phyloP scores from a whole-genome alignment of 2,888 invertebrate genomes.

The Aspidiotus rigidus region DNA sequence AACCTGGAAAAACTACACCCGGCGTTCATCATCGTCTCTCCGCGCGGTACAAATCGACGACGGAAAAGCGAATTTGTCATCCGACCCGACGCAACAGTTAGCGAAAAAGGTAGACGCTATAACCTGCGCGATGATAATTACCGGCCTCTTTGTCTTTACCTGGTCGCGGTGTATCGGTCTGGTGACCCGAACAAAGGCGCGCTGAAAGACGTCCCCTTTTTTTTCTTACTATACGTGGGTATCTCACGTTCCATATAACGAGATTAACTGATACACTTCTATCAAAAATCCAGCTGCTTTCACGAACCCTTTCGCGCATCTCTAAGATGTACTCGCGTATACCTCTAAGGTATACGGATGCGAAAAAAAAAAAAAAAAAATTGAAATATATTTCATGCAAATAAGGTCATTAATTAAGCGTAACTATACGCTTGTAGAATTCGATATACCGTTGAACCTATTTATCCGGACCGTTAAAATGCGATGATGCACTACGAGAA shows the following conservation, averaged over 20 bases:
- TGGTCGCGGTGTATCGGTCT: too few species aligned
- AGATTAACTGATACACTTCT: constrained; percentile 11
- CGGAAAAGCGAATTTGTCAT: too few species aligned
- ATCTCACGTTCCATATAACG: constrained; percentile 1
- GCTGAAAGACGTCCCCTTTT: neutral
- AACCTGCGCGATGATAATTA: too few species aligned
- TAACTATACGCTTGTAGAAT: constrained; percentile 1
- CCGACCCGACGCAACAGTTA: too few species aligned
- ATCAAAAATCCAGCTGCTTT: constrained; percentile 11
- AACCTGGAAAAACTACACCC: too few species aligned
- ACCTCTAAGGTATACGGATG: neutral
- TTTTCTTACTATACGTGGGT: neutral
- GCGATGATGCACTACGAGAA: neutral
- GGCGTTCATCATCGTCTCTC: too few species aligned
- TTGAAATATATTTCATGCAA: constrained; percentile 20
- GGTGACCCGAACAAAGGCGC: too few species aligned
- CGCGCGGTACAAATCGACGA: too few species aligned
- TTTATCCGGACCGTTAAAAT: neutral
- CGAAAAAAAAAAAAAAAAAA: neutral
- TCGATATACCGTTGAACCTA: constrained; percentile 12
- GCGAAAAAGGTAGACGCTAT: too few species aligned
- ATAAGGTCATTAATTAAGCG: constrained; percentile 19
- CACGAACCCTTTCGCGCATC: neutral
- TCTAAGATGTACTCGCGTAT: neutral
- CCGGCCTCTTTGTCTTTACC: too few species aligned